Conservation (phyloP, 2,888 invertebrate species). For the Melikaiella ostensackeni region DNA sequence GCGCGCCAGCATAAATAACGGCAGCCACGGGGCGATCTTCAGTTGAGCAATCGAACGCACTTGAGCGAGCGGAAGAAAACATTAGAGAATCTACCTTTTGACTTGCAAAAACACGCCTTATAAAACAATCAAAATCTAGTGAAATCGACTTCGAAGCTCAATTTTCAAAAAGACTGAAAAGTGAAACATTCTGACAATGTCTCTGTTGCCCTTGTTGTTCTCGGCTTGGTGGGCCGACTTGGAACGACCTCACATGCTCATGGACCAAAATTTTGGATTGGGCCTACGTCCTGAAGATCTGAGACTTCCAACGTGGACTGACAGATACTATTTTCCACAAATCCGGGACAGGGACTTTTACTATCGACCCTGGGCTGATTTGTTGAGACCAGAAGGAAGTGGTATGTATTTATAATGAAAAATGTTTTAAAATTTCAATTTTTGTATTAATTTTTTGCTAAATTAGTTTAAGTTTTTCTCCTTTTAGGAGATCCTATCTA, state of each 20-base stretch:
- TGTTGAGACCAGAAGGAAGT: constrained; percentile 74
- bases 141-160: background rate
- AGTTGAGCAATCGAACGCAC: background rate
- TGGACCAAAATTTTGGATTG: constrained; percentile 89
- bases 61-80: background rate
- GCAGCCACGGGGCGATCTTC: background rate
- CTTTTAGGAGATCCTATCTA: no score
- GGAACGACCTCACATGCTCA: constrained; percentile 72
- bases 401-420: background rate
- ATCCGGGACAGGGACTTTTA: constrained; percentile 80
- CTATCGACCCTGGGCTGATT: constrained; percentile 53
- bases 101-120: background rate
- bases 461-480: background rate
- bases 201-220: constrained; percentile 60
- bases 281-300: constrained; percentile 86
- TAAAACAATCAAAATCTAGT: background rate
- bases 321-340: constrained; percentile 66
- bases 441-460: no score
- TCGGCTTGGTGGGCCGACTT: constrained; percentile 62
- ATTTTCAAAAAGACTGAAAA: background rate
- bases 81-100: background rate
- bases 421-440: background rate
- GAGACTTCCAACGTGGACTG: constrained; percentile 79
- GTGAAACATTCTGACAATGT: constrained; percentile 50
- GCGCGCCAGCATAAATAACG: background rate